phyloP scores from a whole-genome alignment of 2,797 vertebrate species.

The Trematomus bernacchii region DNA sequence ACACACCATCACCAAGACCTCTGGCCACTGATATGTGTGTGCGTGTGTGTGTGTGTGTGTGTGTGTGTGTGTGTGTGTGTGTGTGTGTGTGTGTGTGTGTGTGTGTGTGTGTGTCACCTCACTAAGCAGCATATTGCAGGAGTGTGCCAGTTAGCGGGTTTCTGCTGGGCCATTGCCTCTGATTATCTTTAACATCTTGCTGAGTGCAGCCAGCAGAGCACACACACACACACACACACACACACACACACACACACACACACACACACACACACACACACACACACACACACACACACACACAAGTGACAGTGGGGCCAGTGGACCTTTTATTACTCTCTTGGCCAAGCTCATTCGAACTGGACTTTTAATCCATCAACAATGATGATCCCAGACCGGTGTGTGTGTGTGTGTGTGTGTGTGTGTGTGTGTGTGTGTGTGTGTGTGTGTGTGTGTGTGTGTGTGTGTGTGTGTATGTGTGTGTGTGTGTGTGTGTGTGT shows the following conservation, averaged over 20 bases:
- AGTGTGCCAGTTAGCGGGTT: slow-evolving; percentile 60
- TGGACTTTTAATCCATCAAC: slow-evolving; percentile 79
- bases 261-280: slow-evolving; percentile 7
- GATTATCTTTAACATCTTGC: slow-evolving; percentile 69
- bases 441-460: too few species aligned
- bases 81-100: neutral
- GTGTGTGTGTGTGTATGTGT: neutral
- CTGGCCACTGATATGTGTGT: too few species aligned
- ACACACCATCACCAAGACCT: too few species aligned
- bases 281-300: slow-evolving; percentile 10
- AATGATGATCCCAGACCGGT: slow-evolving; percentile 39
- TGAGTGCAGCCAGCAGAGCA: slow-evolving; percentile 46
- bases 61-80: neutral
- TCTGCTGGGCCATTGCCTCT: slow-evolving; percentile 61
- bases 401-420: slow-evolving; percentile 5
- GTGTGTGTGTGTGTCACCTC: slow-evolving; percentile 28
- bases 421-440: too few species aligned
- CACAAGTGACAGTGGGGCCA: slow-evolving; percentile 48
- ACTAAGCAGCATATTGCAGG: slow-evolving; percentile 59
- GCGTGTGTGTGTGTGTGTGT: neutral
- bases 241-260: slow-evolving; percentile 21
- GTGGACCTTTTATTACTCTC: slow-evolving; percentile 67
- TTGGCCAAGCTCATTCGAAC: slow-evolving; percentile 67
- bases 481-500: slow-evolving; percentile 17
- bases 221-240: slow-evolving; percentile 7